phyloP scores from a whole-genome alignment of 2,113 vertebrate genomes.

The Campylomormyrus tamandua region DNA sequence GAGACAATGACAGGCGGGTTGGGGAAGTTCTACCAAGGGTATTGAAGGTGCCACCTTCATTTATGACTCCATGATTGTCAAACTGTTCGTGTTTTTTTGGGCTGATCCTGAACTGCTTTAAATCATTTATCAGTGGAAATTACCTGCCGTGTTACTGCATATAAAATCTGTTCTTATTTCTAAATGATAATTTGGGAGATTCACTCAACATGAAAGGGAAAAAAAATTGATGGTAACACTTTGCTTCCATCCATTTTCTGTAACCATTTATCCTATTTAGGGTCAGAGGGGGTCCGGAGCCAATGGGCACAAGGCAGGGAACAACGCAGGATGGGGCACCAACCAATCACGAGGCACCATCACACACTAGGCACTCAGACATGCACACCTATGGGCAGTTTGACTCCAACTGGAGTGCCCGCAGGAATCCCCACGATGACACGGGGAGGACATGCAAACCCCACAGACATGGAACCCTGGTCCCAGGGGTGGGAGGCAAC shows the following conservation, averaged over 20 bases:
- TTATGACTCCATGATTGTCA: background rate
- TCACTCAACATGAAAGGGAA: background rate
- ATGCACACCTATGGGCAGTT: background rate
- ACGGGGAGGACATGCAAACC: background rate
- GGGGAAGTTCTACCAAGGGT: background rate
- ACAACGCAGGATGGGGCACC: background rate
- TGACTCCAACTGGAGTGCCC: background rate
- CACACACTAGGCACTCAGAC: background rate
- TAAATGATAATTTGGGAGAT: background rate
- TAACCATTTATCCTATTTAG: background rate
- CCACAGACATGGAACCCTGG: background rate
- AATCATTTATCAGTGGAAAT: background rate
- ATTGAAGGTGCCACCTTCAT: background rate
- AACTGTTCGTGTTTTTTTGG: background rate
- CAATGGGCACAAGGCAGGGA: background rate
- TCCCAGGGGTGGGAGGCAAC: background rate
- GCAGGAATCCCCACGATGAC: background rate
- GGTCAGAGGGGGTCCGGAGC: background rate
- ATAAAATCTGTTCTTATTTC: background rate
- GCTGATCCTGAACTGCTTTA: background rate
- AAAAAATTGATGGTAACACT: background rate
- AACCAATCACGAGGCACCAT: background rate
- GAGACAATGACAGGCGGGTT: background rate
- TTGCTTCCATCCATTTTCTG: background rate
- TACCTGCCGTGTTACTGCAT: background rate